Conservation (phyloP, 2,888 invertebrate genomes). For the Harpalus rubripes region DNA sequence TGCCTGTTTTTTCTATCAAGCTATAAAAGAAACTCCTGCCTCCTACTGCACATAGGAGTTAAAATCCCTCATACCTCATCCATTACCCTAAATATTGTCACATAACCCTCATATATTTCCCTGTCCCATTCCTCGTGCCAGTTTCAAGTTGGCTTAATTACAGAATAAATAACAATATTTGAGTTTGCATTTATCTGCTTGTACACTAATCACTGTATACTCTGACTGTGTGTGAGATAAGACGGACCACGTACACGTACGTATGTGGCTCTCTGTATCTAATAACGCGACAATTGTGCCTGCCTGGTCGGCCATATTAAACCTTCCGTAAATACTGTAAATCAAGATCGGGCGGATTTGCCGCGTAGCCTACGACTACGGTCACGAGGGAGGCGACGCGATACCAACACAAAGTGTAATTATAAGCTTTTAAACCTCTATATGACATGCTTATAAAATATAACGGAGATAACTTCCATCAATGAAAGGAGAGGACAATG, state of each 20-base stretch:
- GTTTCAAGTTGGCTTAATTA: slow-evolving; percentile 29
- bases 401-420: slow-evolving; percentile 68
- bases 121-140: not conserved
- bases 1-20: too few species aligned
- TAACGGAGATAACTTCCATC: slow-evolving; percentile 75
- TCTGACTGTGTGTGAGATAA: slow-evolving; percentile 12
- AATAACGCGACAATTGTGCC: slow-evolving; percentile 63
- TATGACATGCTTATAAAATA: slow-evolving; percentile 72
- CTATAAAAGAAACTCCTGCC: too few species aligned
- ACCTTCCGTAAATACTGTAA: slow-evolving; percentile 67
- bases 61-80: too few species aligned
- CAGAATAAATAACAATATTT: slow-evolving; percentile 59
- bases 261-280: slow-evolving; percentile 15
- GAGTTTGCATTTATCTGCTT: slow-evolving; percentile 47
- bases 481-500: slow-evolving; percentile 57
- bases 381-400: slow-evolving; percentile 29
- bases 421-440: slow-evolving; percentile 70
- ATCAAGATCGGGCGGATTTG: slow-evolving; percentile 66
- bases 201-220: slow-evolving; percentile 37
- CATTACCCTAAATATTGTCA: not conserved
- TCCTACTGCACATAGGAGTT: too few species aligned
- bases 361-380: slow-evolving; percentile 11
- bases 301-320: slow-evolving; percentile 56
- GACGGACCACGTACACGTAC: slow-evolving; percentile 20
- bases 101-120: slow-evolving; percentile 3